Evolutionary conservation across 2,113 vertebrate genomes (phyloP), one percentile per base, ranked within the genome.

Genomic region (Falcunculus frontatus): DNA sequence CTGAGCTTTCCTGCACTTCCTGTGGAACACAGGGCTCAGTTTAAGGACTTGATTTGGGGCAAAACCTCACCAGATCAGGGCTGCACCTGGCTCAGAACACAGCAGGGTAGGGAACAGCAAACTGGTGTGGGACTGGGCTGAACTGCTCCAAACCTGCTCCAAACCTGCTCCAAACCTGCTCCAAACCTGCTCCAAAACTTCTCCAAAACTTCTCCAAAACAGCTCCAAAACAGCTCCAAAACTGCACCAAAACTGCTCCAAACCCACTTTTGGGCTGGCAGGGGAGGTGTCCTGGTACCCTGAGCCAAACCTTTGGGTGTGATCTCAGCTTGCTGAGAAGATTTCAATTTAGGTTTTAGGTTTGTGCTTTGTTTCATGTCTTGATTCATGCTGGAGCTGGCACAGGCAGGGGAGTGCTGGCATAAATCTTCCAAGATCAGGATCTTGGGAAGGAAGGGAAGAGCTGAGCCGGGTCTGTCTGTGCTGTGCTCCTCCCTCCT

Each of bases 1-100:
- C 60, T 16, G 13, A 62, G 50, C 9, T 57, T 49, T 59, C 5
- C 42, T 67, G 0, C 0, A 9, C 47, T 68, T 64, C 11, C n/a
- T 4, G 12, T 19, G 69, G n/a, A 23, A 10, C 19, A 23, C 2
- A 6, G 21, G 27, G 33, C 18, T 76, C 46, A 9, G 16, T 42
- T 42, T 32, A n/a, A 84, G 7, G n/a, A 9, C 14, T 22, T 16
- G 17, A 32, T 77, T 70, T 87, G 39, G 59, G 33, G 44, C 8
- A 22, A 27, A 69, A 15, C 0, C 21, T 6, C 55, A 49, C 9
- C 10, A 10, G 3, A 22, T 42, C 21, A 29, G 33, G 19, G 29
- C 47, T 44, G 39, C 39, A 11, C 1, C 0, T 22, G 23, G 46
- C 46, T 89, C 57, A 55, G 25, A 12, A 11, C n/a, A 65, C 16